Evolutionary conservation across 2,888 invertebrate species (phyloP).

Genomic region (Xanthia icteritia): DNA sequence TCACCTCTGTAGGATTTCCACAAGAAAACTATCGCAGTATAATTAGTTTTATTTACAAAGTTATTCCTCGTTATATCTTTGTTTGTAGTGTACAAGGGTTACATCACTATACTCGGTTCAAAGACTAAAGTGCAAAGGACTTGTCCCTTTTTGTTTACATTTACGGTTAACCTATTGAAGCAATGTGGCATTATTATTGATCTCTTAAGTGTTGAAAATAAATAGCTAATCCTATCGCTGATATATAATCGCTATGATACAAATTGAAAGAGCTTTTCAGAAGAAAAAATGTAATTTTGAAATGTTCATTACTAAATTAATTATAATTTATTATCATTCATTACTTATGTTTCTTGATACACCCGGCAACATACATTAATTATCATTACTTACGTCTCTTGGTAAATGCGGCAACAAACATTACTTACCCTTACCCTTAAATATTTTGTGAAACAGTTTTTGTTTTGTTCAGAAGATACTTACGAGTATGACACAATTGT

Average conservation of each 20-base stretch:
- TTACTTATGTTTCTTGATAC: not conserved
- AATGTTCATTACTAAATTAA: not conserved
- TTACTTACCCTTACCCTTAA: not conserved
- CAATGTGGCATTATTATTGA: not conserved
- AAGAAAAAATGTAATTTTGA: not conserved
- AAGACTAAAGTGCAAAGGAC: not conserved
- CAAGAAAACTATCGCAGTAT: not conserved
- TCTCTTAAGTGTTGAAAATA: not conserved
- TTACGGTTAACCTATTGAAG: not conserved
- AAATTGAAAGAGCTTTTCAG: not conserved
- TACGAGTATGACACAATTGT: not conserved
- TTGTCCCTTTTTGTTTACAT: slow-evolving; percentile 9
- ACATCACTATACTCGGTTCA: not conserved
- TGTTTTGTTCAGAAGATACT: no score
- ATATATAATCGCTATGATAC: not conserved
- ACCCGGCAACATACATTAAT: no score
- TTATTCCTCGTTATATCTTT: slow-evolving; percentile 2
- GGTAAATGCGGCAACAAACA: no score
- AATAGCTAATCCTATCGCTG: not conserved
- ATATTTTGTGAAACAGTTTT: not conserved
- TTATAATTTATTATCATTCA: not conserved
- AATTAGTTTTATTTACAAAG: slow-evolving; percentile 9
- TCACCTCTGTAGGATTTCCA: not conserved
- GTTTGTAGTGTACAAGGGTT: slow-evolving; percentile 8
- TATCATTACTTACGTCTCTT: no score